Evolutionary conservation across 2,113 vertebrate genomes (phyloP), one percentile per base, ranked within the genome.

Genomic region (Asarcornis scutulata): DNA sequence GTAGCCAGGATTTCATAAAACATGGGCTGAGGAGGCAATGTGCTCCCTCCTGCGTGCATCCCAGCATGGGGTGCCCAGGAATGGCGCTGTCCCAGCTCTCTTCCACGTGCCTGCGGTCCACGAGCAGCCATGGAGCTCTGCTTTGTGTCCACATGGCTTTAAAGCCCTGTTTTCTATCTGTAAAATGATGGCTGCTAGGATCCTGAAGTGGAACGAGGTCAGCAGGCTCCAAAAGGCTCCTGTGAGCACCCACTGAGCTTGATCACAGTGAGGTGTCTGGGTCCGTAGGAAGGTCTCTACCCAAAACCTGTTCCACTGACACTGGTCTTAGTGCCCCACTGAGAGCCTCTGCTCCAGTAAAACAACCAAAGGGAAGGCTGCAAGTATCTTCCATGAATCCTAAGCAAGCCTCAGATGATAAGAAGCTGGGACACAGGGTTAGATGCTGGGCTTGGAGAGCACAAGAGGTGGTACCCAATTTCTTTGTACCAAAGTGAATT

Each of bases 11-110:
- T n/a, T 82, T 69, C 17, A 1, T 66, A 55, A 2, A 31, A 13
- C 1, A 12, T n/a, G 83, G 7, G 2, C 48, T 1, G 50, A 38
- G 89, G 20, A 44, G 34, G 44, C 11, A 48, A 0, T 0, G 5
- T 20, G 15, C 36, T n/a, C 23, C 66, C 32, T 34, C 8, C 23
- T 34, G 1, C 0, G 1, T 7, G 63, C 0, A 1, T 50, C 42
- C 56, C 52, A 8, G 6, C 5, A 3, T 0, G 5, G 44, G 29
- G 46, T 6, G 25, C 4, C 20, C 8, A 2, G 66, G 46, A 81
- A 5, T 42, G 81, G 6, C 46, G 46, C 69, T 72, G 36, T 2
- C 56, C 50, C 5, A 5, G 46, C 17, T 58, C 53, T 73, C 42
- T 36, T 36, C 74, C 29, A 23, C 0, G 0, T 18, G 46, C 31